phyloP scores from a whole-genome alignment of 2,797 vertebrate species.

The Propithecus deckenii region DNA sequence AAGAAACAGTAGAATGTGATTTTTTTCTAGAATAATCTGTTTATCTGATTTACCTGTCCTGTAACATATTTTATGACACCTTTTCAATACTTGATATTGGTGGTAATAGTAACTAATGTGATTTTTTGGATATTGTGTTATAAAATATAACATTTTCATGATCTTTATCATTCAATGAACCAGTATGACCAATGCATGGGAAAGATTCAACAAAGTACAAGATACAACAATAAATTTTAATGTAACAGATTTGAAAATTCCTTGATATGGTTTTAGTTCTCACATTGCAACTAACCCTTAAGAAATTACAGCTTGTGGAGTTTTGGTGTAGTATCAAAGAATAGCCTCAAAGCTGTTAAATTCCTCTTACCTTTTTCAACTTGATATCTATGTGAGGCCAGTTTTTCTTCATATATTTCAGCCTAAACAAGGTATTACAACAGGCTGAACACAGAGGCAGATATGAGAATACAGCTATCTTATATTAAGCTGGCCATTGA shows the following conservation, averaged over 20 bases:
- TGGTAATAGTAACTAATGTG: not conserved
- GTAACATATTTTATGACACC: not conserved
- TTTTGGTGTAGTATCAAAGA: slow-evolving; percentile 20
- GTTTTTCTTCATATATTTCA: not conserved
- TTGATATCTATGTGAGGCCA: not conserved
- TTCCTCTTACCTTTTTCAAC: not conserved
- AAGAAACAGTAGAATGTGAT: not conserved
- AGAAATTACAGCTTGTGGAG: not conserved
- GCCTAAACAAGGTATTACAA: not conserved
- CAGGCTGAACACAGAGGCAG: not conserved
- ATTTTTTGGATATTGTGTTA: not conserved
- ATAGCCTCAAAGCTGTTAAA: not conserved
- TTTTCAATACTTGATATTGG: not conserved
- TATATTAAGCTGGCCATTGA: not conserved
- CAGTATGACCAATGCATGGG: not conserved
- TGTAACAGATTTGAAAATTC: not conserved
- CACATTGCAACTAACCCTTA: not conserved
- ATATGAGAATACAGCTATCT: not conserved
- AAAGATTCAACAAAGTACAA: not conserved
- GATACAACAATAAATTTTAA: not conserved
- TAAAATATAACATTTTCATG: not conserved
- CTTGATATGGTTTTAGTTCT: not conserved
- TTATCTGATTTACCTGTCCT: not conserved
- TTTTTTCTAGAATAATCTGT: not conserved
- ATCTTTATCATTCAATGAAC: not conserved